Evolutionary conservation across 1,140 invertebrate species (phyloP).

Genomic region (Metaphire vulgaris): DNA sequence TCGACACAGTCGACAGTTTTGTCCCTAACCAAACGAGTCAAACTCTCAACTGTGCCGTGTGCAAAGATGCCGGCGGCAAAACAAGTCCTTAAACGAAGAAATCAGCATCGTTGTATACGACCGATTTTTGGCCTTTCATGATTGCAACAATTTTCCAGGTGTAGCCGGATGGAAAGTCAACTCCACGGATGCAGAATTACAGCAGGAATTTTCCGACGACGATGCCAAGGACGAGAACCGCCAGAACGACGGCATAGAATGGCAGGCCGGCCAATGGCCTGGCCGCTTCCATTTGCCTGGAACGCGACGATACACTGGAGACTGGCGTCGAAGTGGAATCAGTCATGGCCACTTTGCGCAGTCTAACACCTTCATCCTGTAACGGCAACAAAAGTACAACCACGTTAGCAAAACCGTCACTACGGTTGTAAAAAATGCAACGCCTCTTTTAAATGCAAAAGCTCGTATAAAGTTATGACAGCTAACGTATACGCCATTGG

Average conservation of each 20-base stretch:
- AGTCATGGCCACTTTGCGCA: slow-evolving; percentile 10
- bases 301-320: not conserved
- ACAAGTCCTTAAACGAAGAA: no score
- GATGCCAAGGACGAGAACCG: slow-evolving; percentile 13
- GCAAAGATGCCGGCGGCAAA: no score
- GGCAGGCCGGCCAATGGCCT: not conserved
- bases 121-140: not conserved
- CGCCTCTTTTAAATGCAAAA: no score
- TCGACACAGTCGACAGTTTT: no score
- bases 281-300: slow-evolving; percentile 7
- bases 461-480: no score
- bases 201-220: slow-evolving; percentile 10
- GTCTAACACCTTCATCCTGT: slow-evolving; percentile 19
- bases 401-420: no score
- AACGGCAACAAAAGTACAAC: no score
- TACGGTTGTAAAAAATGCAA: no score
- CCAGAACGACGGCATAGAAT: not conserved
- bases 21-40: no score
- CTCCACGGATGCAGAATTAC: not conserved
- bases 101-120: no score
- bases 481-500: no score
- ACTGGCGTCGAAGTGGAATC: not conserved
- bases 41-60: no score
- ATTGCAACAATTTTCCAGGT: not conserved
- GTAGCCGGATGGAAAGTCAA: not conserved